A percentile compares a stretch with the other conserved stretches of the same genome.
Conservation (phyloP, 2,888 invertebrate genomes). For the Hymenopus coronatus region DNA sequence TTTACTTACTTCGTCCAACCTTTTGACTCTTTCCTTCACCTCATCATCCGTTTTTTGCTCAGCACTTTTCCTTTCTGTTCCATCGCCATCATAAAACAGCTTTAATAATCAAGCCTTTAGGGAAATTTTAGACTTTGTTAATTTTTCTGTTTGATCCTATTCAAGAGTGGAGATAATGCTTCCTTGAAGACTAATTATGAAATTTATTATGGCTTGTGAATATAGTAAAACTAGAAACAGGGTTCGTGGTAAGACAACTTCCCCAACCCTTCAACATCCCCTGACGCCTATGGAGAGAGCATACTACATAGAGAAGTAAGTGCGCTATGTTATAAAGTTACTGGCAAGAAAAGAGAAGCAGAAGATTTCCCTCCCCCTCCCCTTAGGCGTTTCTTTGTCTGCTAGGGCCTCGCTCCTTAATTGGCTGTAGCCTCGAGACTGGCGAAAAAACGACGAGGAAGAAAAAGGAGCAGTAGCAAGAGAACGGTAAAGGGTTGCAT, state of each 20-base stretch:
- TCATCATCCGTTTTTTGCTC: background rate
- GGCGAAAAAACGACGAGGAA: background rate
- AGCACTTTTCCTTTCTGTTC: background rate
- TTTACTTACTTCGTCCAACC: background rate
- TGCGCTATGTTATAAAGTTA: slow-evolving; percentile 20
- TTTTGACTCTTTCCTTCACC: background rate
- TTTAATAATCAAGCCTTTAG: slow-evolving; percentile 34
- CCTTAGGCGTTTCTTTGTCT: slow-evolving; percentile 19
- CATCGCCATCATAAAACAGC: slow-evolving; percentile 26
- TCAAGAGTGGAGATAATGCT: slow-evolving; percentile 30
- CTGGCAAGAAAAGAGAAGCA: background rate
- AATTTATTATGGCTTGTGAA: slow-evolving; percentile 32
- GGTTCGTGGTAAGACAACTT: slow-evolving; percentile 4
- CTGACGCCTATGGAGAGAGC: background rate
- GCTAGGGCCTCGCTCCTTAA: slow-evolving; percentile 5
- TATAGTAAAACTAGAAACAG: slow-evolving; percentile 8
- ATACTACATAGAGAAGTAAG: slow-evolving; percentile 10
- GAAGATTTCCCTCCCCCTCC: slow-evolving; percentile 4
- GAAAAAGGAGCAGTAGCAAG: background rate
- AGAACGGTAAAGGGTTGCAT: background rate
- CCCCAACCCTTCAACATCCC: background rate
- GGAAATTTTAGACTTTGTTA: slow-evolving; percentile 36
- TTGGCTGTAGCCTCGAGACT: slow-evolving; percentile 19
- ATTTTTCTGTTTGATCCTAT: slow-evolving; percentile 37
- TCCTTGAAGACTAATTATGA: slow-evolving; percentile 36